Conservation (phyloP, 2,888 invertebrate genomes). For the Ectobius pallidus region DNA sequence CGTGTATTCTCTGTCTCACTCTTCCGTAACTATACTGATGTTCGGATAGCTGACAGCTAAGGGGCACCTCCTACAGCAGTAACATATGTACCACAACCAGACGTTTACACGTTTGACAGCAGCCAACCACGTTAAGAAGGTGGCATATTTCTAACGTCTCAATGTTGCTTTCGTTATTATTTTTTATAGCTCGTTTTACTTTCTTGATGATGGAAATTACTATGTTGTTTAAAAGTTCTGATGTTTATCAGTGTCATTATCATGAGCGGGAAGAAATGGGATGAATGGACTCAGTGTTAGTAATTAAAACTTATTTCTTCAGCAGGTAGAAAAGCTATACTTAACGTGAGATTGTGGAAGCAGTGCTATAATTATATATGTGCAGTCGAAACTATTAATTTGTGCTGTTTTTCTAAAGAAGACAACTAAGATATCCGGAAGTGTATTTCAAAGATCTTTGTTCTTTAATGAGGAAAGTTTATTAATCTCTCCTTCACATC, state of each 20-base stretch:
- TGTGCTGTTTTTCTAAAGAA: neutral
- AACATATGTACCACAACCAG: slow-evolving; percentile 12
- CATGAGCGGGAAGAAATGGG: neutral
- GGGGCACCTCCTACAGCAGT: slow-evolving; percentile 21
- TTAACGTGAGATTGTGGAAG: neutral
- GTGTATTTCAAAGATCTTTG: too few species aligned
- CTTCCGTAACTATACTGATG: slow-evolving; percentile 49
- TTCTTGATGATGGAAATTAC: neutral
- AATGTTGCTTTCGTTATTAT: neutral
- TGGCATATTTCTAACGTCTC: neutral
- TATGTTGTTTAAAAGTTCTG: neutral
- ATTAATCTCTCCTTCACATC: too few species aligned
- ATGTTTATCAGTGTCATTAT: too few species aligned
- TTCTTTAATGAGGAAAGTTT: too few species aligned
- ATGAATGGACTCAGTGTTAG: neutral
- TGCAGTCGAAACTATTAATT: neutral
- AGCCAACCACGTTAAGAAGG: neutral
- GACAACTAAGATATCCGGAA: too few species aligned
- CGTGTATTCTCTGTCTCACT: slow-evolving; percentile 8
- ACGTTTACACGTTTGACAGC: slow-evolving; percentile 18
- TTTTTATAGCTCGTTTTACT: neutral
- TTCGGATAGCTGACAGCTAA: slow-evolving; percentile 59
- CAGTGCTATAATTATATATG: too few species aligned
- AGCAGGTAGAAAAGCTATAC: neutral
- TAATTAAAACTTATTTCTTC: slow-evolving; percentile 2